Evolutionary conservation across 1,140 invertebrate species (phyloP).

Genomic region (Ditylenchus dipsaci): DNA sequence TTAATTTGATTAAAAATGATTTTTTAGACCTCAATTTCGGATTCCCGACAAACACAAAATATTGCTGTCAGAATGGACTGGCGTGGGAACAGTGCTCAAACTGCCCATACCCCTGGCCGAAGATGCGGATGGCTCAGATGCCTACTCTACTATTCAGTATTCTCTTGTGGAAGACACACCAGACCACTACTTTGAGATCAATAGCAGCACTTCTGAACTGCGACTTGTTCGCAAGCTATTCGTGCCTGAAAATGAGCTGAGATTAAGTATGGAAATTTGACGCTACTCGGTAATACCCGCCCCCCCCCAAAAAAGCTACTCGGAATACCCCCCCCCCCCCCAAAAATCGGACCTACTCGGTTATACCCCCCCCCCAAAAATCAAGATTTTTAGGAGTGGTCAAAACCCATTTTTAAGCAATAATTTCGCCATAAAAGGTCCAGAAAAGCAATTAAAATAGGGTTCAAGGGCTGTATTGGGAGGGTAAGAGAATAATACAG

Average conservation of each 20-base stretch:
- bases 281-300: no score
- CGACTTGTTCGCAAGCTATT: not conserved
- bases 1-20: not conserved
- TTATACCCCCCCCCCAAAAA: no score
- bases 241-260: not conserved
- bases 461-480: no score
- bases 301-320: no score
- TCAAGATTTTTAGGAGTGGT: no score
- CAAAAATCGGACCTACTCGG: no score
- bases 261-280: not conserved
- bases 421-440: no score
- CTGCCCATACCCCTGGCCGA: not conserved
- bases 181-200: not conserved
- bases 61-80: not conserved
- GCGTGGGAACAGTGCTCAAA: not conserved
- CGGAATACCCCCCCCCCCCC: no score
- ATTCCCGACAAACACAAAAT: conserved; percentile 1
- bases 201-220: not conserved
- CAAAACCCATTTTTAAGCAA: no score
- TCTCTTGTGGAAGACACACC: not conserved
- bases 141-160: not conserved
- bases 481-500: no score
- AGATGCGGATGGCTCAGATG: not conserved
- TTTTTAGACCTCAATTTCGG: not conserved
- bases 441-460: no score